Evolutionary conservation across 2,797 vertebrate species (phyloP).

Genomic region (Lophotriccus pileatus): DNA sequence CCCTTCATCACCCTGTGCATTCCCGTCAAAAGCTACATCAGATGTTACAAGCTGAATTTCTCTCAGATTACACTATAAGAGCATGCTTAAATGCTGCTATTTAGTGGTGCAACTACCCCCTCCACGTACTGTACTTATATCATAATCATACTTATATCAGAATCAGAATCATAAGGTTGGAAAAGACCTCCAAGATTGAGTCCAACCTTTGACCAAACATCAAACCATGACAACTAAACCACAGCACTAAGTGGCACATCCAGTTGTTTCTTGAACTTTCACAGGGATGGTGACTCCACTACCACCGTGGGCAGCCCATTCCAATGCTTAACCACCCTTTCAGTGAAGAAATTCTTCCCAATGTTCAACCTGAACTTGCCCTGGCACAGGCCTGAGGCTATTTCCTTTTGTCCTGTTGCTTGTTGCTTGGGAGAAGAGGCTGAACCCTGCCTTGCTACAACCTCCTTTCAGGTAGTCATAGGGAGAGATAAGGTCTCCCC

Average conservation of each 20-base stretch:
- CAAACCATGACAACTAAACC: background rate
- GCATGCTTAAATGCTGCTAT: background rate
- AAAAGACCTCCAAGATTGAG: background rate
- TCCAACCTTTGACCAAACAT: background rate
- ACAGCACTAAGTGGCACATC: background rate
- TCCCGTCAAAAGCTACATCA: background rate
- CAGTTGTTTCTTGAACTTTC: background rate
- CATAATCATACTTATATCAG: too few relatives aligned
- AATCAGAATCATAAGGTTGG: background rate
- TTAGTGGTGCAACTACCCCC: background rate
- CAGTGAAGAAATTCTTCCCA: background rate
- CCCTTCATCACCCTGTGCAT: fast-evolving
- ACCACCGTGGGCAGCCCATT: background rate
- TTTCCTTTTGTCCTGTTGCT: background rate
- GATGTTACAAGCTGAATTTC: background rate
- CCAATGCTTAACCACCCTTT: background rate
- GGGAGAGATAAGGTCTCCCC: background rate
- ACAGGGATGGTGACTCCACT: background rate
- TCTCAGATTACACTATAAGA: background rate
- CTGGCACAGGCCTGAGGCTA: background rate
- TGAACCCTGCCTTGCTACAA: background rate
- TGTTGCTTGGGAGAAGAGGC: background rate
- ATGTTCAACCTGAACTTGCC: background rate
- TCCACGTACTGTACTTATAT: fast-evolving
- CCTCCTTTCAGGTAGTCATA: background rate